Base-by-base conservation (phyloP, 2,113 vertebrate species). In the Catharus minimus region DNA sequence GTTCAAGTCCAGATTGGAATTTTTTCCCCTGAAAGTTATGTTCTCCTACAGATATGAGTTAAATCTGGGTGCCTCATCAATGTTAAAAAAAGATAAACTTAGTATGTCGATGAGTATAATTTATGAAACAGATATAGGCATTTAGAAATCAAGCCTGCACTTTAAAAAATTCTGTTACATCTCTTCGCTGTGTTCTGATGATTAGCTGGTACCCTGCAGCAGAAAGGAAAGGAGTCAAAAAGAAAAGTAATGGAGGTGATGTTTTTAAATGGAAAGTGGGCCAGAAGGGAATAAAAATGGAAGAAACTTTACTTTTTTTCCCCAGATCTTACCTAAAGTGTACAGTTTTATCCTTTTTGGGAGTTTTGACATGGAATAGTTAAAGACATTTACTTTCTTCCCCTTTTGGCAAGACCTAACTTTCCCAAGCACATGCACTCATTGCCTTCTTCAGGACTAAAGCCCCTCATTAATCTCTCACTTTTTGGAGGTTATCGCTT, bases 401-500 rank as follows among this genome's bases (percentile, higher is more conserved):
- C 22, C 8, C 20, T 82, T 67, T 53, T 61, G 68, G 77, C 36
- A 52, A 90, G 64, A 53, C 43, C 15, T 89, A 68, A 47, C 41
- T 68, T 87, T 46, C 46, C 62, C 13, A 52, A 78, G 57, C 50
- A 47, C 16, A 46, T 1, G 10, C 58, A 79, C 73, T 87, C 66
- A 22, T 55, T 82, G 71, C 36, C 43, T 89, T 50, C 66, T 46
- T 47, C 32, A 33, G 65, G n/a, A 89, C 36, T 65, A 43, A 79
- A 62, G 21, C 43, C 30, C 7, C 64, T 77, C 68, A 91, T 89
- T 86, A 85, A 92, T 85, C 47, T 91, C 71, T 57, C 36, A 4
- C 39, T 76, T 91, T 95, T 79, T 79, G 58, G 82, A 89, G 55
- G 71, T 91, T 94, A 92, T 91, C 17, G 0, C 30, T 93, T 89